phyloP scores from a whole-genome alignment of 2,888 invertebrate genomes.

The Hymenopus coronatus region DNA sequence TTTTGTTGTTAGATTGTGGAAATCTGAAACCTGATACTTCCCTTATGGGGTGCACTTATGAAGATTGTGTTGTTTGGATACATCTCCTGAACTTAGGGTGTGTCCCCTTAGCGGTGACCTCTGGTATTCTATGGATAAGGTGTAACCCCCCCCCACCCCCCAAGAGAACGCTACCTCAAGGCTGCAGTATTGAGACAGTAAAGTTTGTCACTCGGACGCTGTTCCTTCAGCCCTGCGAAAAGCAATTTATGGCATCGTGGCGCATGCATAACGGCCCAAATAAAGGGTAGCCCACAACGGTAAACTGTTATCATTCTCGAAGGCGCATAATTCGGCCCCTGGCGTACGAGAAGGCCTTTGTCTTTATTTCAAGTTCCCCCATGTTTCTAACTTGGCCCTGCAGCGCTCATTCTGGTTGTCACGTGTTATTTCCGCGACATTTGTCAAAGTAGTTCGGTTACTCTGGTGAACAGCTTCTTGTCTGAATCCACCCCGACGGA shows the following conservation, averaged over 20 bases:
- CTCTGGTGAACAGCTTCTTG: background rate
- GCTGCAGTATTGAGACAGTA: background rate
- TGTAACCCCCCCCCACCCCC: background rate
- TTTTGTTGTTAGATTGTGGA: too few relatives aligned
- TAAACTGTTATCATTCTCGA: background rate
- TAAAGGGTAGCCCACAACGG: background rate
- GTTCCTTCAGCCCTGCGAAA: background rate
- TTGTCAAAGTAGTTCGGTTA: background rate
- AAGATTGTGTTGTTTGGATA: too few relatives aligned
- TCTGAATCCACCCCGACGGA: background rate
- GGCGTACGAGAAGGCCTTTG: background rate
- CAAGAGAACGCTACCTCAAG: background rate
- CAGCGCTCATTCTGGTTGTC: background rate
- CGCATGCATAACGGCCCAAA: background rate
- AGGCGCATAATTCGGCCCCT: background rate
- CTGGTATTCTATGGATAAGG: background rate
- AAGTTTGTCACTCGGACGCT: background rate
- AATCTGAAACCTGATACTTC: too few relatives aligned
- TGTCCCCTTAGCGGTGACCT: background rate
- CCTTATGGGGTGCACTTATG: too few relatives aligned
- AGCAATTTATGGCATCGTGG: background rate
- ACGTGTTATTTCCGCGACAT: background rate
- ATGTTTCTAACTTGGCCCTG: background rate
- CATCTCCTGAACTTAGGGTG: background rate
- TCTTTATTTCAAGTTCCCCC: background rate